These are phyloP conservation scores for Plecotus auritus DNA, from an alignment of 2,113 vertebrate species.

Conservation along the genomic window DNA sequence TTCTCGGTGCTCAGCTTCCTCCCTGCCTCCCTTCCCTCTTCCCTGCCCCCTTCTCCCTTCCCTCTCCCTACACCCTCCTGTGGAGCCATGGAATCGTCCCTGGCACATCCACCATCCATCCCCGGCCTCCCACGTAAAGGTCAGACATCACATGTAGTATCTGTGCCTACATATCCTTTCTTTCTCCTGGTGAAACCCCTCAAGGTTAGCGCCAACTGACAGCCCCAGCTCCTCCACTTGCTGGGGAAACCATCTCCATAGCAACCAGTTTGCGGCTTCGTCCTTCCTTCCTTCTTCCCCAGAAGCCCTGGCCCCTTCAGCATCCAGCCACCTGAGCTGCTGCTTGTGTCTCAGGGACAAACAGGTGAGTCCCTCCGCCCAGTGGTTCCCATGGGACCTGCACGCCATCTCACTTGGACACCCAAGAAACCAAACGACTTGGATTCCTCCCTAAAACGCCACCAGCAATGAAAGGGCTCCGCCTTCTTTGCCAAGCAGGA, in stretches of 20 bases:
- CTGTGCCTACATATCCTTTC: neutral
- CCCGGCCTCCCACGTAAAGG: neutral
- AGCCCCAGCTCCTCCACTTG: neutral
- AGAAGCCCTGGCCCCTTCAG: neutral
- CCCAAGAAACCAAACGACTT: neutral
- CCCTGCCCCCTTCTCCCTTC: fast-evolving
- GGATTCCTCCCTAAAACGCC: neutral
- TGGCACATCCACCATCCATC: no score
- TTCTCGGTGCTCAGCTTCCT: fast-evolving
- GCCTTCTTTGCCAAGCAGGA: neutral
- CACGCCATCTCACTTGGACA: neutral
- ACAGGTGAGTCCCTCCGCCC: neutral
- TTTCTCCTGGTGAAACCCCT: neutral
- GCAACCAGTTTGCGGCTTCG: conserved; percentile 23
- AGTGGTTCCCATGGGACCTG: neutral
- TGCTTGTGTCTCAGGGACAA: neutral
- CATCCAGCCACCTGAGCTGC: neutral
- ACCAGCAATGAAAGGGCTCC: neutral
- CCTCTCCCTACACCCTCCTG: fast-evolving
- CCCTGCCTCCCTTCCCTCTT: no score
- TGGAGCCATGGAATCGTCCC: neutral
- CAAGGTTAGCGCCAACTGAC: neutral
- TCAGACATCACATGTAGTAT: neutral
- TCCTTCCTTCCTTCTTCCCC: neutral
- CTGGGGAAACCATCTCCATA: conserved; percentile 38